These are phyloP conservation scores for Holothuria leucospilota DNA, from an alignment of 53 echinoderm and acorn worm species.

Conservation along the genomic window DNA sequence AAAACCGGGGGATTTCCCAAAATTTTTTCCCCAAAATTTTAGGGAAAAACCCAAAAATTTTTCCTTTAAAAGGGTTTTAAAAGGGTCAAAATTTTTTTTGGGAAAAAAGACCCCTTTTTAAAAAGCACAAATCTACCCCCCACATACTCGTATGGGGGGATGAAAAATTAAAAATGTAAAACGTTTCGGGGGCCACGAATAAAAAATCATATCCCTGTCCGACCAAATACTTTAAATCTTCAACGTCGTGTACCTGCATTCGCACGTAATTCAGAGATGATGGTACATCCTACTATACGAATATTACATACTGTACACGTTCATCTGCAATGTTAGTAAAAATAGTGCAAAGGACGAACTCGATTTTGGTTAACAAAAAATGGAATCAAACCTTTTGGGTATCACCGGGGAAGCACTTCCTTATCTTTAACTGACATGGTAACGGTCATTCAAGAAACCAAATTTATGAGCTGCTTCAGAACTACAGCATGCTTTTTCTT, in stretches of 20 bases:
- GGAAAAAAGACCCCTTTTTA: too few relatives aligned
- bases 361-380: background rate
- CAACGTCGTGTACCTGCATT: background rate
- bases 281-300: background rate
- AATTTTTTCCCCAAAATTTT: too few relatives aligned
- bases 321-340: background rate
- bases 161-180: too few relatives aligned
- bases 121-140: too few relatives aligned
- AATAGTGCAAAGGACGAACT: background rate
- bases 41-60: too few relatives aligned
- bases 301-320: too few relatives aligned
- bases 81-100: too few relatives aligned
- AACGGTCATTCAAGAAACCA: background rate
- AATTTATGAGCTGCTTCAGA: background rate
- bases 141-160: too few relatives aligned
- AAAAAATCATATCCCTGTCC: background rate
- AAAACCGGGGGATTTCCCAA: too few relatives aligned
- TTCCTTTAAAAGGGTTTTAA: too few relatives aligned
- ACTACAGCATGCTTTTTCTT: constrained; percentile 25
- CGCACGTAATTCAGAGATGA: too few relatives aligned
- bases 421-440: background rate
- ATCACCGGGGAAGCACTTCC: background rate
- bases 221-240: background rate
- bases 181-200: background rate
- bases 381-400: background rate